Evolutionary conservation across 1,140 invertebrate species (phyloP), one percentile per base, ranked within the genome.

Genomic region (Tribolium castaneum): DNA sequence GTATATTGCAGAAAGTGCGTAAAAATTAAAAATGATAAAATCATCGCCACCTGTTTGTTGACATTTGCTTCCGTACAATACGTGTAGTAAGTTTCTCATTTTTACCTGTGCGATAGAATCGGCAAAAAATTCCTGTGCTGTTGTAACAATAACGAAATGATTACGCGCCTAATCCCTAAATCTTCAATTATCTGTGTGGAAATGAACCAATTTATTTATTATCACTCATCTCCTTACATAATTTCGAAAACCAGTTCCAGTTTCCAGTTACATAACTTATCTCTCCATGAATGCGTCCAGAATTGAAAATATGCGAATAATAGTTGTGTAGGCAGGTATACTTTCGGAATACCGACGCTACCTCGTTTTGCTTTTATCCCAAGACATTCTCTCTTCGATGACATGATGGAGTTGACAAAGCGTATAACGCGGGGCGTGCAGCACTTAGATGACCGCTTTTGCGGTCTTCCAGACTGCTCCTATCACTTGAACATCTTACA

Each of bases 371-470:
- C 59, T 66, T 66, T 66, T 66, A 66, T 66, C 59, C 14, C 5
- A 30, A 30, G 59, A 66, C 59, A 66, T 66, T 66, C 59, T 66
- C 59, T 66, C 59, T 12, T 34, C 59, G 59, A 66, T 66, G 59
- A 66, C 25, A 66, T 66, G 59, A 66, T 66, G 30, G 13, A 66
- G 59, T 66, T 66, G 59, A 66, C 59, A 66, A n/a, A 35, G 25
- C 59, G 30, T 66, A 30, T 66, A 66, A 66, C 59, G 59, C 19
- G 30, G 30, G 30, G 59, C 59, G 59, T 66, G 59, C 59, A 66
- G 59, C 59, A 66, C 59, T 66, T 66, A 66, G 59, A 35, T 30
- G 30, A 66, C 59, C 59, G 59, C 59, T 66, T 52, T 66, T 66
- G 59, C 59, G 59, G 59, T 66, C 14, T 66, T 35, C 59, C 59